Conservation (phyloP, 2,888 invertebrate species). For the Bursaphelenchus okinawaensis region DNA sequence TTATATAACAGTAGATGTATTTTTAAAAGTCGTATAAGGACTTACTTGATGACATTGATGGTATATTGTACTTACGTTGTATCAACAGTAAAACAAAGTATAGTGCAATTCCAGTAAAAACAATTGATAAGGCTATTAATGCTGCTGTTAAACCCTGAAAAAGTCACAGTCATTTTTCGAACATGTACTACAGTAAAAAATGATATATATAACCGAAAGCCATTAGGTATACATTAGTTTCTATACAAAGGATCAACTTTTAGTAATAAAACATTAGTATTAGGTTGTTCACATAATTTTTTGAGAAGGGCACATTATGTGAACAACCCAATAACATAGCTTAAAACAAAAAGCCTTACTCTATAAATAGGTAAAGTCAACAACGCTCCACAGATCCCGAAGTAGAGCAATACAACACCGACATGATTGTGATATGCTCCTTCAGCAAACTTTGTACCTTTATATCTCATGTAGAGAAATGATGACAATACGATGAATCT, state of each 20-base stretch:
- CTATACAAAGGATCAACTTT: neutral
- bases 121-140: neutral
- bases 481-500: slow-evolving; percentile 29
- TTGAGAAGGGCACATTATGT: too few species aligned
- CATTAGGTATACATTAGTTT: neutral
- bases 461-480: slow-evolving; percentile 32
- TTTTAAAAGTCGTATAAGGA: too few species aligned
- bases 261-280: too few species aligned
- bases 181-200: too few species aligned
- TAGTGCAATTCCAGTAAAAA: neutral
- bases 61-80: too few species aligned
- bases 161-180: too few species aligned
- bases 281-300: too few species aligned
- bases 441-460: slow-evolving; percentile 10
- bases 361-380: slow-evolving; percentile 38
- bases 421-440: slow-evolving; percentile 35
- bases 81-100: neutral
- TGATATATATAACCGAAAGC: too few species aligned
- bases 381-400: slow-evolving; percentile 40
- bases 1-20: too few species aligned
- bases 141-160: neutral
- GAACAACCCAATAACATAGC: too few species aligned
- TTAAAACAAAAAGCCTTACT: slow-evolving; percentile 22
- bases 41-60: too few species aligned
- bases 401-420: slow-evolving; percentile 38